These are phyloP conservation scores for Lagria hirta DNA, from an alignment of 2,888 invertebrate species.

Conservation along the genomic window DNA sequence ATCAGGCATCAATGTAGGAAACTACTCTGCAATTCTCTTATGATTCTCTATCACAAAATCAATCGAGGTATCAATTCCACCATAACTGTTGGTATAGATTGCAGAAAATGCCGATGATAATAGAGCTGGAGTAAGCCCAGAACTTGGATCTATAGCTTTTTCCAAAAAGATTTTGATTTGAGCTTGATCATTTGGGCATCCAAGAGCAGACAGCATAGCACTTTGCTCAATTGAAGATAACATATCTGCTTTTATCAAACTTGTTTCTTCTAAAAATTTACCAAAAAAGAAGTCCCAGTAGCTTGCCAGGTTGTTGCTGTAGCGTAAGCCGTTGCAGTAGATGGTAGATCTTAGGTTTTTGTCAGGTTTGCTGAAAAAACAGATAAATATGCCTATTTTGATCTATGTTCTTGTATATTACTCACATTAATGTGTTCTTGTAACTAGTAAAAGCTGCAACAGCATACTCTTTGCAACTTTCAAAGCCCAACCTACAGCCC, in stretches of 20 bases:
- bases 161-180: conserved; percentile 55
- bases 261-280: conserved; percentile 58
- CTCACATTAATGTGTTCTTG: conserved; percentile 1
- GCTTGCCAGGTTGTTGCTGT: conserved; percentile 54
- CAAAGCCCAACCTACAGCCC: conserved; percentile 64
- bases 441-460: conserved; percentile 50
- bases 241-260: too few relatives aligned
- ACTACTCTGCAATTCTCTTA: conserved; percentile 8
- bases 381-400: too few relatives aligned
- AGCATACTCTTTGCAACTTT: conserved; percentile 59
- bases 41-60: conserved; percentile 55
- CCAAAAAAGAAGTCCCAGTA: conserved; percentile 69
- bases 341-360: conserved; percentile 69
- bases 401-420: too few relatives aligned
- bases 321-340: conserved; percentile 73
- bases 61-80: conserved; percentile 56
- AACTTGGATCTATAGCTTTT: conserved; percentile 28
- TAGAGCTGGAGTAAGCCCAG: conserved; percentile 50
- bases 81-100: conserved; percentile 58
- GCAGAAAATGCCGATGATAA: conserved; percentile 54
- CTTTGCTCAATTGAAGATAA: conserved; percentile 74
- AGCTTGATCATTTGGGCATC: conserved; percentile 61
- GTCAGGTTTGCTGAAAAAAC: conserved; percentile 54
- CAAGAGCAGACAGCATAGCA: conserved; percentile 65
- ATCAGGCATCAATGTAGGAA: too few relatives aligned